Evolutionary conservation across 2,888 invertebrate species (phyloP), one percentile per base, ranked within the genome.

Genomic region (Apamea anceps): DNA sequence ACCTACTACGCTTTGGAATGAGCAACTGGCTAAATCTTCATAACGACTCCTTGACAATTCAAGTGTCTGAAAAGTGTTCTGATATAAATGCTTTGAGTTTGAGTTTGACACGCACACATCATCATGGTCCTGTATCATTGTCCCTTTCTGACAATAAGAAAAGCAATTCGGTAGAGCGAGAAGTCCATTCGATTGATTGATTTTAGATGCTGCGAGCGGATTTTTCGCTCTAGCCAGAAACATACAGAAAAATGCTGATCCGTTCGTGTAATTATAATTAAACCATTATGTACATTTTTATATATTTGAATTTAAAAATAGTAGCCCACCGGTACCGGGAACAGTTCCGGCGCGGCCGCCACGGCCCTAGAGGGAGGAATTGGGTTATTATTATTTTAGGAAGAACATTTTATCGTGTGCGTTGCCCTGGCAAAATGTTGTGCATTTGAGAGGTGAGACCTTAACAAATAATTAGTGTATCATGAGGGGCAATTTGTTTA

Each of bases 371-470:
- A 28, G 45, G n/a, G 21, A 70, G 7, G 48, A 48, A 32, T 71
- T 32, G 42, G 42, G 18, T 72, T 67, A 21, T n/a, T 65, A 42
- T 54, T 45, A 77, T 77, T 75, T 63, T 12, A 21, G 6, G 25
- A n/a, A 78, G 4, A 45, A 25, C 18, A 12, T 10, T 42, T 6
- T 37, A 63, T 70, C 28, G n/a, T n/a, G n/a, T n/a, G n/a, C n/a
- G n/a, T n/a, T n/a, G n/a, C n/a, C n/a, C n/a, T n/a, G n/a, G n/a
- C n/a, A n/a, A n/a, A n/a, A n/a, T n/a, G n/a, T n/a, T n/a, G n/a
- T n/a, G n/a, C n/a, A n/a, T n/a, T n/a, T n/a, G n/a, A n/a, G n/a
- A n/a, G n/a, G n/a, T n/a, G n/a, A n/a, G n/a, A n/a, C n/a, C n/a
- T n/a, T n/a, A n/a, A n/a, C n/a, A n/a, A n/a, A n/a, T n/a, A n/a